phyloP scores from a whole-genome alignment of 2,888 invertebrate genomes.

The Teinopalpus imperialis region DNA sequence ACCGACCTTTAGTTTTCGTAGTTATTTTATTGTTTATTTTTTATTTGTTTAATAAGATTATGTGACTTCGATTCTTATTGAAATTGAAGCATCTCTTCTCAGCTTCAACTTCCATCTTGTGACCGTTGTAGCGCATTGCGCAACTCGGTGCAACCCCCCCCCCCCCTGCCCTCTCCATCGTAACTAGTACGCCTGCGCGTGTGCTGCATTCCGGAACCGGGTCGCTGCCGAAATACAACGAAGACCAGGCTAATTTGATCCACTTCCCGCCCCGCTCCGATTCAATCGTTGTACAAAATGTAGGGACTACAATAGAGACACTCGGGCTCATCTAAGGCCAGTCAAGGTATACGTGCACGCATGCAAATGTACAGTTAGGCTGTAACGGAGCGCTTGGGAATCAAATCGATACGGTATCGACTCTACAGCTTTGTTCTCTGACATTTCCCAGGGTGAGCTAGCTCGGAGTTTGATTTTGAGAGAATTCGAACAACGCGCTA shows the following conservation, averaged over 20 bases:
- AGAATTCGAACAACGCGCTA: no score
- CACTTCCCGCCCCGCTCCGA: conserved; percentile 43
- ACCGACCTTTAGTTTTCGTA: background rate
- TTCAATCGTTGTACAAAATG: conserved; percentile 26
- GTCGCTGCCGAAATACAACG: conserved; percentile 73
- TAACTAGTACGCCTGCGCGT: conserved; percentile 72
- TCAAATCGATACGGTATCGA: conserved; percentile 69
- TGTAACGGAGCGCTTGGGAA: conserved; percentile 62
- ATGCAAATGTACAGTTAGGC: conserved; percentile 80
- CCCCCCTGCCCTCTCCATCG: conserved; percentile 34
- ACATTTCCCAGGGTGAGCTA: conserved; percentile 7
- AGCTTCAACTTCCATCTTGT: conserved; percentile 50
- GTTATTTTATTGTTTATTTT: background rate
- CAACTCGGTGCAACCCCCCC: conserved; percentile 73
- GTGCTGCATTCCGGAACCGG: conserved; percentile 78
- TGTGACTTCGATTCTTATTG: no score
- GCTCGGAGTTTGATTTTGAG: background rate
- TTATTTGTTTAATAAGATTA: conserved; percentile 32
- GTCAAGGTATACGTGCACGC: conserved; percentile 68
- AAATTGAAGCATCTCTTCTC: no score
- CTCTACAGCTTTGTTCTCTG: conserved; percentile 31
- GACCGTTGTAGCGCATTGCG: conserved; percentile 71
- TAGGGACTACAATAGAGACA: conserved; percentile 42
- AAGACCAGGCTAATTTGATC: conserved; percentile 51
- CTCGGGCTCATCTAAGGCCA: conserved; percentile 43